A percentile compares a stretch with the other conserved stretches of the same genome.
phyloP scores from a whole-genome alignment of 2,797 vertebrate genomes.

The Mallotus villosus region DNA sequence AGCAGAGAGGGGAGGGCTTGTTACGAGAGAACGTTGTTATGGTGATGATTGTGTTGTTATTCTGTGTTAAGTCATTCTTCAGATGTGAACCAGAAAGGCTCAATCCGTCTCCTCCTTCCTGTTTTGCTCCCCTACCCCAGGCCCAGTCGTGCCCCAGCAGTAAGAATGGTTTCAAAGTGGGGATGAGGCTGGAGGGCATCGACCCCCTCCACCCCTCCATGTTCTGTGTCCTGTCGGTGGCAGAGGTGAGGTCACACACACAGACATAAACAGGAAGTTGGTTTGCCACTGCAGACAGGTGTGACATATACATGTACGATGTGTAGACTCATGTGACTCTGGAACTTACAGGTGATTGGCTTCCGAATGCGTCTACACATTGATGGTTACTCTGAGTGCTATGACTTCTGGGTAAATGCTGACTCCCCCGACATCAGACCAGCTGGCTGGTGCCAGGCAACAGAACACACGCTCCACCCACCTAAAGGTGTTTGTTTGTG shows the following conservation, averaged over 20 bases:
- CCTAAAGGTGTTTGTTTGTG: conserved; percentile 78
- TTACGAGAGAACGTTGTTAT: no score
- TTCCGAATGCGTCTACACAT: conserved; percentile 84
- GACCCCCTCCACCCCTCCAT: conserved; percentile 78
- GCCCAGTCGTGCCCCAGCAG: conserved; percentile 67
- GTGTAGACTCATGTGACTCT: not conserved
- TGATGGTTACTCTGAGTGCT: conserved; percentile 85
- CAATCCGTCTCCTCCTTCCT: not conserved
- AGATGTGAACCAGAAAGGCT: not conserved
- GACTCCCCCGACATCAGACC: conserved; percentile 83
- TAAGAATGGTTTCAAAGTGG: conserved; percentile 75
- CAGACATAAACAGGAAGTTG: not conserved
- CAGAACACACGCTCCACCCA: conserved; percentile 78
- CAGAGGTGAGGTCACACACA: conserved; percentile 66
- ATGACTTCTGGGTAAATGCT: conserved; percentile 88
- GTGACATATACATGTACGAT: not conserved
- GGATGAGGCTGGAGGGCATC: conserved; percentile 79
- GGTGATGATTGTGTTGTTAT: no score
- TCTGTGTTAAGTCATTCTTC: not conserved
- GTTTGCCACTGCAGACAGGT: not conserved
- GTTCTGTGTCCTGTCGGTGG: conserved; percentile 79
- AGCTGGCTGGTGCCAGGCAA: conserved; percentile 82
- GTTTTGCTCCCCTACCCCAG: conserved; percentile 42
- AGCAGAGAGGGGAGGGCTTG: not conserved
- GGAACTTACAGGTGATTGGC: conserved; percentile 78